Evolutionary conservation across 2,888 invertebrate genomes (phyloP).

Genomic region (Nysson spinosus): DNA sequence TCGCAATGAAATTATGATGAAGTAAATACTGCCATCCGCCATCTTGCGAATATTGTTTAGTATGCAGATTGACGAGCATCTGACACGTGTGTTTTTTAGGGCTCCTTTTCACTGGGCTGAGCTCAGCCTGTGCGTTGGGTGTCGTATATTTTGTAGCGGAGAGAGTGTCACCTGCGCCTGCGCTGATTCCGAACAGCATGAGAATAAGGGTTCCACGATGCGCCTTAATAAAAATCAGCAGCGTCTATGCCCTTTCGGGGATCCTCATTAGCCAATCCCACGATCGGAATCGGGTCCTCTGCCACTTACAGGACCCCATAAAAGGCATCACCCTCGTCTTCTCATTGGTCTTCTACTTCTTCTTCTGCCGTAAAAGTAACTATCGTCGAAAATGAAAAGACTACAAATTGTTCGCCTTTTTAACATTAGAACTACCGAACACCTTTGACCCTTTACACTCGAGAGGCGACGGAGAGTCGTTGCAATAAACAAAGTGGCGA

Average conservation of each 20-base stretch:
- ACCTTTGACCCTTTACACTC: too few species aligned
- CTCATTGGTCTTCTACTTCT: conserved; percentile 81
- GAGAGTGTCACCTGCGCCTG: conserved; percentile 66
- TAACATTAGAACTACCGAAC: too few species aligned
- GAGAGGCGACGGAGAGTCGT: too few species aligned
- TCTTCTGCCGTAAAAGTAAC: conserved; percentile 81
- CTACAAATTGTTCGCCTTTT: too few species aligned
- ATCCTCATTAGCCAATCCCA: conserved; percentile 78
- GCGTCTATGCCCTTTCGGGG: conserved; percentile 77
- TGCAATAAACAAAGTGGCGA: too few species aligned
- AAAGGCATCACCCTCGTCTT: conserved; percentile 81
- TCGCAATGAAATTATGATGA: too few species aligned
- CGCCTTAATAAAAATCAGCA: conserved; percentile 76
- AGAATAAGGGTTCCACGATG: conserved; percentile 75
- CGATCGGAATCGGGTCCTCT: conserved; percentile 80
- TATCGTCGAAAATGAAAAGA: neutral
- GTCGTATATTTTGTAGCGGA: conserved; percentile 60
- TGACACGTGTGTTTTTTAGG: conserved; percentile 44
- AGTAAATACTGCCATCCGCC: too few species aligned
- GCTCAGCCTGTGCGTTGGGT: conserved; percentile 65
- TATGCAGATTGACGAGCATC: neutral
- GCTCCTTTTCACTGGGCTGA: conserved; percentile 69
- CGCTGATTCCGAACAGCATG: conserved; percentile 69
- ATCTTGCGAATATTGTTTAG: too few species aligned
- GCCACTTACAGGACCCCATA: conserved; percentile 82